These are phyloP conservation scores for Canis aureus DNA, from an alignment of 2,113 vertebrate species.

Conservation along the genomic window DNA sequence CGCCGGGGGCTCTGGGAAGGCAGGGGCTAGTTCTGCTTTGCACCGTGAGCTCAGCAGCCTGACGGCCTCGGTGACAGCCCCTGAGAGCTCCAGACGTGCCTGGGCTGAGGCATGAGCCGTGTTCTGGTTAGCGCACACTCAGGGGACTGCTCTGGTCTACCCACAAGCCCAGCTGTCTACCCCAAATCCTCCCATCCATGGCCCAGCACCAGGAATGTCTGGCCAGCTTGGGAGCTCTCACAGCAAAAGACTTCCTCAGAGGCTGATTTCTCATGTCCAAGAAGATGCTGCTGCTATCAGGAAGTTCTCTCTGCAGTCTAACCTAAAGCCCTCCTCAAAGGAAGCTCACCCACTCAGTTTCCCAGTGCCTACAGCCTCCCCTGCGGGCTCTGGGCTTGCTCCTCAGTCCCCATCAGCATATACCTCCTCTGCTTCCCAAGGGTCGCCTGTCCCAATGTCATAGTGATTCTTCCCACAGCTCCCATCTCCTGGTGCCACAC, in stretches of 20 bases:
- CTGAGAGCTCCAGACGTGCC: constrained; percentile 56
- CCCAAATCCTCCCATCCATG: constrained; percentile 68
- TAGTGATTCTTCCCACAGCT: background rate
- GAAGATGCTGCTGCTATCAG: constrained; percentile 42
- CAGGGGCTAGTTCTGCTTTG: constrained; percentile 50
- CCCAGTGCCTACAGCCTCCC: background rate
- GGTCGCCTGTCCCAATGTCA: background rate
- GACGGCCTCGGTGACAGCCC: background rate
- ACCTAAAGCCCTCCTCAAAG: constrained; percentile 19
- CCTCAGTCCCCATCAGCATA: background rate
- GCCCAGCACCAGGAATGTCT: constrained; percentile 64
- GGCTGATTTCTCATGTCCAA: constrained; percentile 42
- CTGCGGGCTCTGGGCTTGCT: background rate
- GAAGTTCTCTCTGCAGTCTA: constrained; percentile 47
- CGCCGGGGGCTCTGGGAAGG: constrained; percentile 54
- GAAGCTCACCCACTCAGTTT: background rate
- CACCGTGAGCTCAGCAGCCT: background rate
- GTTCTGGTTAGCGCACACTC: constrained; percentile 60
- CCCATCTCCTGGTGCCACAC: background rate
- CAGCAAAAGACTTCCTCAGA: constrained; percentile 65
- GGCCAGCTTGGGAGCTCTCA: constrained; percentile 68
- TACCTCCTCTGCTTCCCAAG: background rate
- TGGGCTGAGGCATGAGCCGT: constrained; percentile 37
- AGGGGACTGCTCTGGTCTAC: constrained; percentile 59
- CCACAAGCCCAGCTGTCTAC: constrained; percentile 79